These are phyloP conservation scores for Stichodactyla helianthus DNA, from an alignment of 64 coral and sea anemone genomes.

Conservation along the genomic window DNA sequence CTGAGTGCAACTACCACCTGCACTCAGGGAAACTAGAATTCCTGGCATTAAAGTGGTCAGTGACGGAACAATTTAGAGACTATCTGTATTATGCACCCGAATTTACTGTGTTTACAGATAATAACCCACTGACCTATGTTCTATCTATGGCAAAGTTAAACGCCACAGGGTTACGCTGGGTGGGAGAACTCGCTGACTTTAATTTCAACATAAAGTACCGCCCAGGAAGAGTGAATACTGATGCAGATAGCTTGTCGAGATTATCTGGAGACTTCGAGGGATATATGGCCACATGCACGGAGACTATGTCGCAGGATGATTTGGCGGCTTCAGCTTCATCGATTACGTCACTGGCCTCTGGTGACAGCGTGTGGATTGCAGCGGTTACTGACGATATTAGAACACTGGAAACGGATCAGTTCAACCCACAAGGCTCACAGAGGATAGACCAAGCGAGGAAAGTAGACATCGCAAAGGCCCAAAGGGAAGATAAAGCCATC, in stretches of 20 bases:
- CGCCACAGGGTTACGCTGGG: constrained; percentile 31
- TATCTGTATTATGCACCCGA: constrained; percentile 14
- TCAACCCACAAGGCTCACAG: too few species aligned
- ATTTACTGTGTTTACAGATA: constrained; percentile 33
- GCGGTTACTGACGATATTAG: too few species aligned
- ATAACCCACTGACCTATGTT: constrained; percentile 42
- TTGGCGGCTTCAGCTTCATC: too few species aligned
- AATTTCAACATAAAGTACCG: constrained; percentile 40
- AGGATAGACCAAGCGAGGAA: too few species aligned
- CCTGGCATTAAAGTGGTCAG: constrained; percentile 35
- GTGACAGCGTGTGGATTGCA: too few species aligned
- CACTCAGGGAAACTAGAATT: neutral
- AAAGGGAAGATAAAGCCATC: neutral
- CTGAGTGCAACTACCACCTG: neutral
- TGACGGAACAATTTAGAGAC: constrained; percentile 13
- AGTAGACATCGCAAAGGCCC: too few species aligned
- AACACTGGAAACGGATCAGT: too few species aligned
- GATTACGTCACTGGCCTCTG: too few species aligned
- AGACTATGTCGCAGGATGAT: too few species aligned
- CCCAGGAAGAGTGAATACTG: constrained; percentile 1
- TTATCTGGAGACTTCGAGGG: too few species aligned
- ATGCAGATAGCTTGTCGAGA: constrained; percentile 3
- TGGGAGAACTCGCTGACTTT: constrained; percentile 36
- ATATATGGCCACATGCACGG: too few species aligned
- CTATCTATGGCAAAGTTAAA: constrained; percentile 32